These are phyloP conservation scores for Panagrolaimus sp. DNA, from an alignment of 1,140 invertebrate genomes.

Conservation along the genomic window DNA sequence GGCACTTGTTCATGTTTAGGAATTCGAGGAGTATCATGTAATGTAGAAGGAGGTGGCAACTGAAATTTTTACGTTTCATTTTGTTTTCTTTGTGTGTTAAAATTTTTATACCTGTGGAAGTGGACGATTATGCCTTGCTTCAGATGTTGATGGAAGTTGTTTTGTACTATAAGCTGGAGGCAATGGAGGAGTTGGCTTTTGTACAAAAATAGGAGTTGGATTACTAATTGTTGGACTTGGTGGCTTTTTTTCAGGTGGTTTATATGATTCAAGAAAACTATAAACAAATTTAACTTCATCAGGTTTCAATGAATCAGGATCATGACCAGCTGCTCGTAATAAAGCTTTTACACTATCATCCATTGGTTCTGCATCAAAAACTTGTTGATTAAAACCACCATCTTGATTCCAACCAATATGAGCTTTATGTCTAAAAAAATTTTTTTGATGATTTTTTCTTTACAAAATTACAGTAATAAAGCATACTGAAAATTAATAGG, in stretches of 20 bases:
- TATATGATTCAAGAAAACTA: conserved; percentile 39
- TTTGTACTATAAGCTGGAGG: background rate
- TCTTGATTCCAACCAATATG: conserved; percentile 45
- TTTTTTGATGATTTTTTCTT: background rate
- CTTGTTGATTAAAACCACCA: conserved; percentile 39
- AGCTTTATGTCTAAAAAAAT: conserved; percentile 36
- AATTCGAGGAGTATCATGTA: background rate
- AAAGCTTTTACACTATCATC: conserved; percentile 39
- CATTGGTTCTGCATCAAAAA: conserved; percentile 31
- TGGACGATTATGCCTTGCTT: background rate
- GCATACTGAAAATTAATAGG: conserved; percentile 43
- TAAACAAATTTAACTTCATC: conserved; percentile 38
- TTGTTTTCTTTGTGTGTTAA: too few relatives aligned
- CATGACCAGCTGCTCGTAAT: conserved; percentile 32
- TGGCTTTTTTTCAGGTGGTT: conserved; percentile 1
- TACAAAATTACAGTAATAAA: background rate
- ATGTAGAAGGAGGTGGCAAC: background rate
- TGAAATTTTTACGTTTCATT: too few relatives aligned
- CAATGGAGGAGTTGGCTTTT: background rate
- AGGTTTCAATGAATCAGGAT: conserved; percentile 31
- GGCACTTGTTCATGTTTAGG: conserved; percentile 7
- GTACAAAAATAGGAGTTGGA: background rate
- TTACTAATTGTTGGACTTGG: too few relatives aligned
- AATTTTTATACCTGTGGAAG: background rate
- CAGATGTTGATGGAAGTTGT: background rate